Evolutionary conservation across 2,888 invertebrate genomes (phyloP), one percentile per base, ranked within the genome.

Genomic region (Conops quadrifasciatus): DNA sequence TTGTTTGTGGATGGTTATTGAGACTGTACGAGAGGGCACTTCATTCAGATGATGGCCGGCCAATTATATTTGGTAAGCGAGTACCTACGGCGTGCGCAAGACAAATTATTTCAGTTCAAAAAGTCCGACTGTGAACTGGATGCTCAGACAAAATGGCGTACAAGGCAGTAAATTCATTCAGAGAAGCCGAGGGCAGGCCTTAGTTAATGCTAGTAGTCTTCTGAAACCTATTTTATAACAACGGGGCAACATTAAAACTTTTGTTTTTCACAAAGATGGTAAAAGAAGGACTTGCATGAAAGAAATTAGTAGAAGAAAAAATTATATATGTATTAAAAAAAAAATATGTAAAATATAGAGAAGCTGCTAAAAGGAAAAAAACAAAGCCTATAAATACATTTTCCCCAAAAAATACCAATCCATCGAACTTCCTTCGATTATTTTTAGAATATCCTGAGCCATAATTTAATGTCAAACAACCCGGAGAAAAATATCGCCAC

Each of bases 11-110:
- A 21, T 43, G n/a, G 36, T 45, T 43, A 16, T 19, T 62, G 13
- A 62, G 24, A 19, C 2, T 60, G 45, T 45, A 13, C 13, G 26
- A 63, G 36, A 36, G 9, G 63, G 63, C 47, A 47, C 63, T 63
- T 45, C 21, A 24, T 30, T 60, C n/a, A 30, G 19, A 36, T 62
- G 11, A n/a, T 11, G 7, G 11, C 11, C 53, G 21, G 21, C 21
- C 2, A 49, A 36, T 36, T 36, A 36, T 36, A 19, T 19, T 49
- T 49, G 15, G 5, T 49, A n/a, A 49, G 1, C 49, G 49, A n/a
- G 4, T 49, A 49, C 16, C 2, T 49, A 49, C 4, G 13, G 9
- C 5, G 9, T 36, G 36, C n/a, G n/a, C 45, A 45, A 45, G 15
- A 45, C 11, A 49, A 49, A 16, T 49, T 49, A 49, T 49, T 49